A percentile compares a stretch with the other conserved stretches of the same genome.
Evolutionary conservation across 2,888 invertebrate genomes (phyloP).

Genomic region (Hybos culiciformis): DNA sequence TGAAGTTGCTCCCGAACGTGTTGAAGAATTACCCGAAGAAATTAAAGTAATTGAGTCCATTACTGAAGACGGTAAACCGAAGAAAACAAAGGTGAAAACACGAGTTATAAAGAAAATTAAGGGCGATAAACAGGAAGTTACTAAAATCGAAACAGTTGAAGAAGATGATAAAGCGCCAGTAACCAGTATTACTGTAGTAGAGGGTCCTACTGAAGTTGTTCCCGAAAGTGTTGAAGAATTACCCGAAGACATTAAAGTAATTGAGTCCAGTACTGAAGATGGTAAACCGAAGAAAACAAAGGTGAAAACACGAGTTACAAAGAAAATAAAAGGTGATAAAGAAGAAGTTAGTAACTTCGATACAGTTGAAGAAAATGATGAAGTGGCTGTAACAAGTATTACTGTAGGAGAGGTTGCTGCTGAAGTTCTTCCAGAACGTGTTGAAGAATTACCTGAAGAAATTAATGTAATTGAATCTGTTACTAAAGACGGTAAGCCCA

Average conservation of each 20-base stretch:
- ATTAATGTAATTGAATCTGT: constrained; percentile 17
- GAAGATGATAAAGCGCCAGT: constrained; percentile 23
- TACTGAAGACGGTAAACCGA: constrained; percentile 20
- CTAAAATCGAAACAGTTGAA: constrained; percentile 21
- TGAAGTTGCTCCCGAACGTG: constrained; percentile 12
- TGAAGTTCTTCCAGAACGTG: constrained; percentile 10
- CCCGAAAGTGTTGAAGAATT: constrained; percentile 12
- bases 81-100: constrained; percentile 22
- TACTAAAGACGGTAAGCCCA: constrained; percentile 17
- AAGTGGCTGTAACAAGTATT: constrained; percentile 26
- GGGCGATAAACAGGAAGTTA: constrained; percentile 28
- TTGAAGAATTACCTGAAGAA: constrained; percentile 20
- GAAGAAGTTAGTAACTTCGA: constrained; percentile 32
- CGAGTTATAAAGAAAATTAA: constrained; percentile 29
- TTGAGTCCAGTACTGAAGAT: constrained; percentile 27
- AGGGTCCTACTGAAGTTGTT: constrained; percentile 15
- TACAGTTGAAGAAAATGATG: constrained; percentile 30
- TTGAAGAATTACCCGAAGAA: constrained; percentile 25
- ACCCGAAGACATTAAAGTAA: constrained; percentile 26
- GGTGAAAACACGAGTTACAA: constrained; percentile 25
- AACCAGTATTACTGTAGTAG: constrained; percentile 18
- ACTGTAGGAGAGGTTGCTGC: constrained; percentile 14
- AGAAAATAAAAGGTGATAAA: constrained; percentile 27
- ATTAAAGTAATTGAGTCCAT: constrained; percentile 18
- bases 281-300: constrained; percentile 20